phyloP scores from a whole-genome alignment of 1,140 invertebrate genomes.

The Teleopsis dalmanni region DNA sequence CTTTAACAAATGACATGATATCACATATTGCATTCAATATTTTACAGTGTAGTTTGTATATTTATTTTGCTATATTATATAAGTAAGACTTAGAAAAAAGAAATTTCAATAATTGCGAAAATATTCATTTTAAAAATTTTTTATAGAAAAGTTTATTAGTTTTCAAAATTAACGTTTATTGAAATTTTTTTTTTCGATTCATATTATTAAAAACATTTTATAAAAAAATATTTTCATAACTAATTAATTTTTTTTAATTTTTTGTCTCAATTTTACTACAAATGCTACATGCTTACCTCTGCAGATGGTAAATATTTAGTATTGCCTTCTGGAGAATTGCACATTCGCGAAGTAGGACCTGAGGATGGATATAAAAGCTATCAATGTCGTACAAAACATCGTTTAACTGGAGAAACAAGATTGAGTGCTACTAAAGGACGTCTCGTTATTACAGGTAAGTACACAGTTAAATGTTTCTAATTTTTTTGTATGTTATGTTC shows the following conservation, averaged over 20 bases:
- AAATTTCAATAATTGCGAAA: too few species aligned
- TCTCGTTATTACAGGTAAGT: conserved; percentile 91
- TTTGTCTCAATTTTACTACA: background rate
- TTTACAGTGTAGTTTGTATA: too few species aligned
- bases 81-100: too few species aligned
- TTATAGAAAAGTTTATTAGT: too few species aligned
- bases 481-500: conserved; percentile 13
- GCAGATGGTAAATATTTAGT: conserved; percentile 89
- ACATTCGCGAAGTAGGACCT: conserved; percentile 86
- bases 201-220: too few species aligned
- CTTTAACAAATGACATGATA: too few species aligned
- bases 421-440: conserved; percentile 88
- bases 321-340: conserved; percentile 84
- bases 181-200: too few species aligned
- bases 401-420: conserved; percentile 86
- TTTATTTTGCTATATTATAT: too few species aligned
- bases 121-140: too few species aligned
- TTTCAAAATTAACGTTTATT: too few species aligned
- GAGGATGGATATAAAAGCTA: conserved; percentile 91
- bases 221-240: too few species aligned
- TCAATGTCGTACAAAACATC: conserved; percentile 88
- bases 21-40: too few species aligned
- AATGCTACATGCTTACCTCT: background rate
- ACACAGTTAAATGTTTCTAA: conserved; percentile 14
- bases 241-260: background rate